These are phyloP conservation scores for Eristalinus aeneus DNA, from an alignment of 2,888 invertebrate genomes.

Conservation along the genomic window DNA sequence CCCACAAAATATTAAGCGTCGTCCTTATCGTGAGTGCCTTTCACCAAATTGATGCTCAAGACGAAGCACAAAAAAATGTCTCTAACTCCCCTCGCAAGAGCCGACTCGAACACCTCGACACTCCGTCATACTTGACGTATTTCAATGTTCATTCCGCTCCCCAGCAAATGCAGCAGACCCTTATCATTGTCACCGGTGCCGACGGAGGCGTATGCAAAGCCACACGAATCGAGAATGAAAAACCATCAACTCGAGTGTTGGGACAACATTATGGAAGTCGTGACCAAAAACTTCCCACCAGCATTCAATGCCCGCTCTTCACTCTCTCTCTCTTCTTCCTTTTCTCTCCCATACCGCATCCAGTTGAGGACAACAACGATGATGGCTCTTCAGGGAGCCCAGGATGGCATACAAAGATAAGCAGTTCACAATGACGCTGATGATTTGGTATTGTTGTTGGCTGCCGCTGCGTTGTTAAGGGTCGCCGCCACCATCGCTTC, in stretches of 20 bases:
- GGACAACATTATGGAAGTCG: constrained; percentile 37
- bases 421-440: constrained; percentile 11
- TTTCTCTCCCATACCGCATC: neutral
- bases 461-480: neutral
- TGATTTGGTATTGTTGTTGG: constrained; percentile 3
- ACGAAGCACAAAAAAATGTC: neutral
- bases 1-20: neutral
- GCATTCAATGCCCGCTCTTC: constrained; percentile 15
- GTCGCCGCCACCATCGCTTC: neutral
- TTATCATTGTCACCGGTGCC: neutral
- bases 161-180: neutral
- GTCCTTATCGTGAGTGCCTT: neutral
- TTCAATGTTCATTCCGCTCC: neutral
- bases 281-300: constrained; percentile 29
- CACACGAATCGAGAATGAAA: neutral
- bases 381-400: constrained; percentile 34
- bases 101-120: neutral
- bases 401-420: constrained; percentile 39
- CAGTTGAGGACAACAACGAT: constrained; percentile 34
- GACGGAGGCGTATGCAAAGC: neutral
- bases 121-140: neutral
- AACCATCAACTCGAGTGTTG: constrained; percentile 20
- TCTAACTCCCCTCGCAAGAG: neutral
- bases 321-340: too few relatives aligned
- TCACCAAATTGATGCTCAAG: neutral